phyloP scores from a whole-genome alignment of 2,113 vertebrate genomes.

The Peucedramus taeniatus region DNA sequence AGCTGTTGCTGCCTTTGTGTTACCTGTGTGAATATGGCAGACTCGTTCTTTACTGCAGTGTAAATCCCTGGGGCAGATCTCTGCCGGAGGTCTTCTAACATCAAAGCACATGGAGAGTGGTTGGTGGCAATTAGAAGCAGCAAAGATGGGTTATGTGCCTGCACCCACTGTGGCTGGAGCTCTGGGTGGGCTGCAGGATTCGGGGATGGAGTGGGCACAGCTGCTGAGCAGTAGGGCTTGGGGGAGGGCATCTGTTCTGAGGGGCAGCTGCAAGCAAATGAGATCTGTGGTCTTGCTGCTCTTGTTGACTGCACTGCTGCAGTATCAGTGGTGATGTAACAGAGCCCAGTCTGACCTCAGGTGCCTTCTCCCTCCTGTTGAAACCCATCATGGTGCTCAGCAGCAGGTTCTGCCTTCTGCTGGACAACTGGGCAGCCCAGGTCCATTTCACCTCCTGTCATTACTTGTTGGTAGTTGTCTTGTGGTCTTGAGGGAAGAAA shows the following conservation, averaged over 20 bases:
- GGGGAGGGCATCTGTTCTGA: neutral
- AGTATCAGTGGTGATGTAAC: neutral
- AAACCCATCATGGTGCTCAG: neutral
- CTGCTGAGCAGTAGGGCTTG: neutral
- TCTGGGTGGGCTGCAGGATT: neutral
- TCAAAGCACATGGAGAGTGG: neutral
- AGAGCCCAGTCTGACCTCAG: neutral
- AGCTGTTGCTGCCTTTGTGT: neutral
- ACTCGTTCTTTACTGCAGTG: neutral
- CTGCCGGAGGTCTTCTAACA: neutral
- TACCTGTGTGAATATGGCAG: neutral
- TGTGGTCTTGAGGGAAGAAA: neutral
- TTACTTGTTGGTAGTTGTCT: neutral
- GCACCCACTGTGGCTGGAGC: neutral
- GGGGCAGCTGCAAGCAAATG: neutral
- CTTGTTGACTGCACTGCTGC: neutral
- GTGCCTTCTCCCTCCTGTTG: neutral
- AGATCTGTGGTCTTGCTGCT: neutral
- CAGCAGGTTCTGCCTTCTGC: neutral
- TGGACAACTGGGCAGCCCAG: neutral
- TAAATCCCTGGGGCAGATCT: neutral
- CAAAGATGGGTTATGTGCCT: neutral
- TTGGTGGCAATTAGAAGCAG: neutral
- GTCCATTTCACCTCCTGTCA: rapidly evolving
- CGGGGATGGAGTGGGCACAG: neutral